Conservation (phyloP, 2,888 invertebrate species). For the Eristalis tenax region DNA sequence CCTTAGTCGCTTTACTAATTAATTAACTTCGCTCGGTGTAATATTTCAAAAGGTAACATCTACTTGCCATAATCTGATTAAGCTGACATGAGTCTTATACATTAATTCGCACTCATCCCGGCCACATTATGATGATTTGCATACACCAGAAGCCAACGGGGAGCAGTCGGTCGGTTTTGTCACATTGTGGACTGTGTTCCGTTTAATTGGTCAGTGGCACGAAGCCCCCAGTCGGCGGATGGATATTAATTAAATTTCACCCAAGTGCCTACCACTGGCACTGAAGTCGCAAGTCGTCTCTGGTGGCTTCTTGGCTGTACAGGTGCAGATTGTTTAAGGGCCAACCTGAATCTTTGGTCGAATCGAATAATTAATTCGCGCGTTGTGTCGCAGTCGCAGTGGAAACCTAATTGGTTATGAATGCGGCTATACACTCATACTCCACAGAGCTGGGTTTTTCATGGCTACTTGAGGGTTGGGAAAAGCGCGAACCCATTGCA, state of each 20-base stretch:
- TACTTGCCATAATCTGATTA: constrained; percentile 45
- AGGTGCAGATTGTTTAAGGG: background rate
- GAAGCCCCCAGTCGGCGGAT: background rate
- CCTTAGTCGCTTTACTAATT: constrained; percentile 15
- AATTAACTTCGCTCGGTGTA: constrained; percentile 14
- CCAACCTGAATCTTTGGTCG: background rate
- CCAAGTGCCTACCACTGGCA: background rate
- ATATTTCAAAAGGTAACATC: constrained; percentile 15
- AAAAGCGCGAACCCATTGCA: background rate
- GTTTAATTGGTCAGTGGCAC: background rate
- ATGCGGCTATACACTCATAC: background rate
- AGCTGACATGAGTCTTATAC: constrained; percentile 36
- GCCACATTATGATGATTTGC: constrained; percentile 30
- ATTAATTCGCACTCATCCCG: constrained; percentile 35
- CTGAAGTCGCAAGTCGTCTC: background rate
- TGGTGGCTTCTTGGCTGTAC: background rate
- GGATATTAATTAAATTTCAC: background rate
- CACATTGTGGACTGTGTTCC: background rate
- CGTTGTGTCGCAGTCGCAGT: background rate
- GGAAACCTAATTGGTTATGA: background rate
- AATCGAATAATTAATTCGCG: background rate
- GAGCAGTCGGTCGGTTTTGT: background rate
- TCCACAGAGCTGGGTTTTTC: background rate
- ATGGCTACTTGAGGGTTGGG: background rate
- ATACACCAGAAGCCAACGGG: background rate